Evolutionary conservation across 2,113 vertebrate species (phyloP).

Genomic region (Stigmatopora nigra): DNA sequence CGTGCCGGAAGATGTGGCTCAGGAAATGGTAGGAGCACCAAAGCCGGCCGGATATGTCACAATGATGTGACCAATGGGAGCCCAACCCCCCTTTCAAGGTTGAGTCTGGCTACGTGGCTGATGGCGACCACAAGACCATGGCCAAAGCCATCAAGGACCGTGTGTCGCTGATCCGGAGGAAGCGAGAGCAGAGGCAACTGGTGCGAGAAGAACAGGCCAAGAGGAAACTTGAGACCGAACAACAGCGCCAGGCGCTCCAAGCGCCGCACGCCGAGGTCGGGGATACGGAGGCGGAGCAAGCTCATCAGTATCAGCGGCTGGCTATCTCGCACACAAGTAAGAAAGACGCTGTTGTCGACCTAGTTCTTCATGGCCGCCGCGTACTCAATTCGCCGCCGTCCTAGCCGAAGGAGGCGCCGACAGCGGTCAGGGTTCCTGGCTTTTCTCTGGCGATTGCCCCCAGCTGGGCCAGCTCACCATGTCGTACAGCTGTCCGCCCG

Average conservation of each 20-base stretch:
- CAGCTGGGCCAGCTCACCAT: constrained; percentile 78
- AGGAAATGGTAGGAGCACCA: constrained; percentile 82
- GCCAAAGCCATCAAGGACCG: constrained; percentile 98
- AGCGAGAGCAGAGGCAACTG: constrained; percentile 89
- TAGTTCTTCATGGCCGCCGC: not conserved
- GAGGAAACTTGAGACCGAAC: constrained; percentile 59
- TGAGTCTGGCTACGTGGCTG: constrained; percentile 95
- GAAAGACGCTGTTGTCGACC: too few relatives aligned
- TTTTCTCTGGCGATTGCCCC: constrained; percentile 78
- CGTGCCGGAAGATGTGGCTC: constrained; percentile 95
- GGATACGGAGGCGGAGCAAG: constrained; percentile 83
- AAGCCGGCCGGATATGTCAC: too few relatives aligned
- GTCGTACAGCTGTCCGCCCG: constrained; percentile 77
- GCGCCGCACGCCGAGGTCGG: constrained; percentile 73
- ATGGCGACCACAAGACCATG: constrained; percentile 99
- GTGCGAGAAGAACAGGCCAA: constrained; percentile 91
- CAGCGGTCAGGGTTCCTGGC: constrained; percentile 87
- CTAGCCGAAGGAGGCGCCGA: constrained; percentile 82
- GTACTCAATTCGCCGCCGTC: not conserved
- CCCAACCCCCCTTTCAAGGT: constrained; percentile 68
- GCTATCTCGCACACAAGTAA: constrained; percentile 79
- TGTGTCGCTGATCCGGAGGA: constrained; percentile 91
- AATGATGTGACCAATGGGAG: too few relatives aligned
- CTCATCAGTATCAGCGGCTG: constrained; percentile 82
- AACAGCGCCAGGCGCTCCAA: constrained; percentile 56